phyloP scores from a whole-genome alignment of 2,113 vertebrate genomes.

The Xiphophorus hellerii region DNA sequence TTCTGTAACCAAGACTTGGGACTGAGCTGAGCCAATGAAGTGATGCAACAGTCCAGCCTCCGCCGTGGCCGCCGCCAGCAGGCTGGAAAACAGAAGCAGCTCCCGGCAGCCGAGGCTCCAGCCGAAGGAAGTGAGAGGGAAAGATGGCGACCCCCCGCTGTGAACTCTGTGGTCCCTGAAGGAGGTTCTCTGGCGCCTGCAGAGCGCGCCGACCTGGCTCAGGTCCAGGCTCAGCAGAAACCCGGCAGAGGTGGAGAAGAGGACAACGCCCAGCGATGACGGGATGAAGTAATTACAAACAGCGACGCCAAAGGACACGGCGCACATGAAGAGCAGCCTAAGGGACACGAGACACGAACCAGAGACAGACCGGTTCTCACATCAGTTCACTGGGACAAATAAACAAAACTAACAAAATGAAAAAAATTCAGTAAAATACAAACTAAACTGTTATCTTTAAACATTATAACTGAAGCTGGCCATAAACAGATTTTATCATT shows the following conservation, averaged over 20 bases:
- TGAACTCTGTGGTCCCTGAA: constrained; percentile 64
- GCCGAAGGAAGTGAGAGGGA: constrained; percentile 64
- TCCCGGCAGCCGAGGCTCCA: constrained; percentile 83
- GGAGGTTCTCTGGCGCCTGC: constrained; percentile 71
- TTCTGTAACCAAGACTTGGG: constrained; percentile 70
- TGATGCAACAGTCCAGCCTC: constrained; percentile 89
- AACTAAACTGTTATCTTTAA: no score
- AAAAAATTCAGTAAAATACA: no score
- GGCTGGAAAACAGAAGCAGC: constrained; percentile 79
- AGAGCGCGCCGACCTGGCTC: constrained; percentile 81
- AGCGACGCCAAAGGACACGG: constrained; percentile 84
- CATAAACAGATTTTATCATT: no score
- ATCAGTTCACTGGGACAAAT: neutral
- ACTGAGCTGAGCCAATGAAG: constrained; percentile 69
- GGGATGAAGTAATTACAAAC: constrained; percentile 92
- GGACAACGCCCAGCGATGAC: constrained; percentile 87
- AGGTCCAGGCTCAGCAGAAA: constrained; percentile 95
- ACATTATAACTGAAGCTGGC: no score
- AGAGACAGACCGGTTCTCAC: neutral
- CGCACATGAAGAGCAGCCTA: constrained; percentile 93
- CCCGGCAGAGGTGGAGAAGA: constrained; percentile 91
- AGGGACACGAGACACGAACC: constrained; percentile 2
- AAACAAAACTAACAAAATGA: no score
- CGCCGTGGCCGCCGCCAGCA: constrained; percentile 82
- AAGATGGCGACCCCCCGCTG: constrained; percentile 51